Base-by-base conservation (phyloP, 2,113 vertebrate genomes). In the Falcunculus frontatus region DNA sequence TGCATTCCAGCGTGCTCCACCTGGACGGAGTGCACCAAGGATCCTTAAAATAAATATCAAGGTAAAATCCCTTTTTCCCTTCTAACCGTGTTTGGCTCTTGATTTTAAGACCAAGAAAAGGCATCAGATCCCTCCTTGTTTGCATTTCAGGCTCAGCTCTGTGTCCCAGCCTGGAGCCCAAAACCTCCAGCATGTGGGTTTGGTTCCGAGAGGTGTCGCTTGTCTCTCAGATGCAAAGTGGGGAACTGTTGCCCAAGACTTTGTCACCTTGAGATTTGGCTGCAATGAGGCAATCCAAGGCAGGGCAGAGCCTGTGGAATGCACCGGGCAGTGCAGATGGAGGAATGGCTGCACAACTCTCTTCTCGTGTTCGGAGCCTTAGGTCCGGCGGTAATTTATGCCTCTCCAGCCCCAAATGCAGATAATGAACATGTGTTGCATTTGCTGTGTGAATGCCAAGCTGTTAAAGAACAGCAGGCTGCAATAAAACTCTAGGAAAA, bases 401-500 rank as follows among this genome's bases (percentile, higher is more conserved):
- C 59, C n/a, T 62, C 50, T 29, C 22, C 32, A 55, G 46, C 63
- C 70, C 39, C 65, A 56, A 55, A 74, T 1, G 23, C 50, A 73
- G 80, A 56, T 44, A 89, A 81, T 26, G 33, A 72, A 15, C 12
- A 2, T 33, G 23, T 56, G 18, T 32, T 79, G 1, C 46, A 10
- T 49, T 79, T 72, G 11, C 47, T 67, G 47, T 80, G 64, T 53
- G 69, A 86, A 62, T 57, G 67, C 55, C 41, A 52, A 76, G 63
- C 73, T 89, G 42, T 17, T 80, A 22, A 33, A 84, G 76, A 86
- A 29, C 42, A 70, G 59, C 30, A 74, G 78, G 63, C 85, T 93
- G 68, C 30, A 57, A 90, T 69, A 88, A 93, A 88, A 29, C 73
- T 35, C 46, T 4, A 70, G 55, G 68, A 86, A 90, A 78, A 90